Evolutionary conservation across 2,888 invertebrate species (phyloP).

Genomic region (Pollenia amentaria): DNA sequence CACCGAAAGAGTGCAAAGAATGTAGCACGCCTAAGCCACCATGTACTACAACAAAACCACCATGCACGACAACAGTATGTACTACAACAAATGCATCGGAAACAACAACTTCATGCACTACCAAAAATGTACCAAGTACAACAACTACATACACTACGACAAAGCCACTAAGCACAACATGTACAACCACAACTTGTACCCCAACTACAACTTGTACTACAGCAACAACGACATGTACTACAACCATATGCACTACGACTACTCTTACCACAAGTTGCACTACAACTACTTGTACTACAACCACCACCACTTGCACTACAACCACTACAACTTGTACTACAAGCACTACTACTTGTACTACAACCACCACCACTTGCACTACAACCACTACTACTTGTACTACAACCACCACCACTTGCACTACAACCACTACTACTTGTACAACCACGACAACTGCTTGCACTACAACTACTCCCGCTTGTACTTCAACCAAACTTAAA

Average conservation of each 20-base stretch:
- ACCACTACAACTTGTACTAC: constrained; percentile 3
- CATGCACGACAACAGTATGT: constrained; percentile 45
- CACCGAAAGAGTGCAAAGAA: constrained; percentile 53
- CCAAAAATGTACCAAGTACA: not conserved
- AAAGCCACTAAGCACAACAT: not conserved
- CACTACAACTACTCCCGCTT: not conserved
- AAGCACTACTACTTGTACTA: not conserved
- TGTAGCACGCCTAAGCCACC: constrained; percentile 34
- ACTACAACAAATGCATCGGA: not conserved
- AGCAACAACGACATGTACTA: constrained; percentile 13
- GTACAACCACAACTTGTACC: constrained; percentile 27
- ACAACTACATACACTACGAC: not conserved
- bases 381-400: constrained; percentile 27
- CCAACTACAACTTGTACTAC: constrained; percentile 32
- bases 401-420: constrained; percentile 6
- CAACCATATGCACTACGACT: constrained; percentile 25
- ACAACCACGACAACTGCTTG: constrained; percentile 12
- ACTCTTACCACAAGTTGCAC: constrained; percentile 17
- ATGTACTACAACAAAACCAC: constrained; percentile 8
- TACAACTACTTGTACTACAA: constrained; percentile 16
- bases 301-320: constrained; percentile 16
- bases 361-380: constrained; percentile 2
- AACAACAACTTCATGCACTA: not conserved
- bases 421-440: not conserved
- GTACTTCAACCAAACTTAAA: not conserved